phyloP scores from a whole-genome alignment of 2,797 vertebrate genomes.

The Sarcoramphus papa region DNA sequence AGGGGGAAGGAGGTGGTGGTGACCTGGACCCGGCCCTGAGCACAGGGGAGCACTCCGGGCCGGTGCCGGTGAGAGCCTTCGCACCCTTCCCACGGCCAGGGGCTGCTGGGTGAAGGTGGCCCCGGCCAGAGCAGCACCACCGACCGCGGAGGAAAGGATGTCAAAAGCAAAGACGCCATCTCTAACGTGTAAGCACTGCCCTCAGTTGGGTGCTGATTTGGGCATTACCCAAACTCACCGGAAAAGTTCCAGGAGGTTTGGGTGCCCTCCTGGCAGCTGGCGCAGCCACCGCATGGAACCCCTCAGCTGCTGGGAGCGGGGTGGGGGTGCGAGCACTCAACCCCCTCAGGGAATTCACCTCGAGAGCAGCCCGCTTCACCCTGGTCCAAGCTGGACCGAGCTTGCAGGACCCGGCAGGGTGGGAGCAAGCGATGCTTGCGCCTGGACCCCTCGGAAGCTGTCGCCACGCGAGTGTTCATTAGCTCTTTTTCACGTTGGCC shows the following conservation, averaged over 20 bases:
- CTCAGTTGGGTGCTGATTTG: neutral
- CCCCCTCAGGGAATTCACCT: neutral
- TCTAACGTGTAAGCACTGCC: neutral
- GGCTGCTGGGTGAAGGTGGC: neutral
- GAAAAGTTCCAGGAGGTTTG: neutral
- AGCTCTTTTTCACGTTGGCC: neutral
- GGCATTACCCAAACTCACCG: neutral
- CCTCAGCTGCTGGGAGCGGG: rapidly evolving
- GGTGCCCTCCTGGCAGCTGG: neutral
- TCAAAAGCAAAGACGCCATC: neutral
- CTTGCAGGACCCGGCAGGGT: neutral
- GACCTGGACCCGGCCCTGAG: neutral
- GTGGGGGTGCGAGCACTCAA: neutral
- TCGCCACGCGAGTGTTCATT: rapidly evolving
- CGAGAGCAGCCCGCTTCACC: rapidly evolving
- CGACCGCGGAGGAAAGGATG: rapidly evolving
- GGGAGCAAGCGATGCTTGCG: rapidly evolving
- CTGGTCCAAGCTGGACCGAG: neutral
- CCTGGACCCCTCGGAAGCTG: neutral
- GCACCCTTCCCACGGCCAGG: neutral
- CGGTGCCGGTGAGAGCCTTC: rapidly evolving
- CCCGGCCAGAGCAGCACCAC: neutral
- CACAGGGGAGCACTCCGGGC: neutral
- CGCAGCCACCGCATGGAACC: rapidly evolving
- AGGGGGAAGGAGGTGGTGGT: neutral